A percentile compares a stretch with the other conserved stretches of the same genome.
Conservation (phyloP, 2,888 invertebrate genomes). For the Lasioglossum leucozonium region DNA sequence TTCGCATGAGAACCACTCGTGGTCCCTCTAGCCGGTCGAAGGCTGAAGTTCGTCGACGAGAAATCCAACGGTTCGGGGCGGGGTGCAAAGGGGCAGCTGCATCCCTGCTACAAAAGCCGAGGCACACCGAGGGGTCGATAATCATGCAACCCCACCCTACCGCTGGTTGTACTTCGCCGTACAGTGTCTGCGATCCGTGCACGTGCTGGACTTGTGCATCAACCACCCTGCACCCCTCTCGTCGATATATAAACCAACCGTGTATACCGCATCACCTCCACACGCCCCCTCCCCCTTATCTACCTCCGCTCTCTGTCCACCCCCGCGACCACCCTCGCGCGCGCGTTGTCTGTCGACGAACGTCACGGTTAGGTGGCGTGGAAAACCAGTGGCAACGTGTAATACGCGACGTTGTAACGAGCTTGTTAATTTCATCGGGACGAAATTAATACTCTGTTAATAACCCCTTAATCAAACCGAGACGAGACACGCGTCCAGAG, state of each 20-base stretch:
- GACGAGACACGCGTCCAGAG: not conserved
- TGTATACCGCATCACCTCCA: not conserved
- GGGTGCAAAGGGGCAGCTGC: conserved; percentile 66
- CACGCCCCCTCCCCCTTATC: no score
- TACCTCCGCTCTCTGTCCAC: no score
- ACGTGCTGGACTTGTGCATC: conserved; percentile 55
- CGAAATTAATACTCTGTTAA: conserved; percentile 4
- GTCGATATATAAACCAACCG: conserved; percentile 6
- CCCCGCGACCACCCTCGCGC: not conserved
- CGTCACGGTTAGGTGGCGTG: conserved; percentile 27
- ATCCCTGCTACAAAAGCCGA: conserved; percentile 66
- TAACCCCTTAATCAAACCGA: conserved; percentile 24
- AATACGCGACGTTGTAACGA: not conserved
- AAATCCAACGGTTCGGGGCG: conserved; percentile 49
- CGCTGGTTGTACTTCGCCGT: conserved; percentile 51
- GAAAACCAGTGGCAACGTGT: not conserved
- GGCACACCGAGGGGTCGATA: conserved; percentile 69
- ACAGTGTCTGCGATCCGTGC: conserved; percentile 46
- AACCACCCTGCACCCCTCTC: not conserved
- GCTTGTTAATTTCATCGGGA: conserved; percentile 32
- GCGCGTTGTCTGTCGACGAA: conserved; percentile 7
- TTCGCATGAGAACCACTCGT: conserved; percentile 58
- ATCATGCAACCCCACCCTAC: conserved; percentile 60
- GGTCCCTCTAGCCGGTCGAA: conserved; percentile 46
- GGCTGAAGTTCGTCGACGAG: conserved; percentile 61